Percentiles rank a stretch among this genome's conserved stretches.
phyloP scores from a whole-genome alignment of 2,113 vertebrate species.

The Chaenogobius annularis region DNA sequence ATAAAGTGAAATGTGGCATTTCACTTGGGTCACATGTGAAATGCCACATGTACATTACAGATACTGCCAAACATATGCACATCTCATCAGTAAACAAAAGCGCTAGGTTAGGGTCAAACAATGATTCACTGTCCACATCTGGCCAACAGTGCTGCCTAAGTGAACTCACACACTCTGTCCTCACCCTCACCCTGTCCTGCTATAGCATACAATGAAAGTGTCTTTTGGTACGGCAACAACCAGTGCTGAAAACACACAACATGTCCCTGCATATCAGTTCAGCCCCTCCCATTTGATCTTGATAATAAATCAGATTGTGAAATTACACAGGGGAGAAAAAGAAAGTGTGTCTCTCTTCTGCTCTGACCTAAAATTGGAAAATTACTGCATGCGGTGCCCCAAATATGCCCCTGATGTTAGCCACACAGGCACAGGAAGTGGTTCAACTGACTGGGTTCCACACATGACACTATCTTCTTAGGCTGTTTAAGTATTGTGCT shows the following conservation, averaged over 20 bases:
- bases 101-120: conserved; percentile 43
- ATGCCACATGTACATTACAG: too few relatives aligned
- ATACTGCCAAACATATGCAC: conserved; percentile 15
- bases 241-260: conserved; percentile 20
- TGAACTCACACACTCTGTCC: conserved; percentile 50
- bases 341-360: conserved; percentile 39
- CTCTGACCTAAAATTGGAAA: conserved; percentile 58
- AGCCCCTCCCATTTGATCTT: conserved; percentile 38
- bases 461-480: conserved; percentile 32
- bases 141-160: conserved; percentile 49
- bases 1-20: background rate
- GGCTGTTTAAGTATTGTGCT: conserved; percentile 30
- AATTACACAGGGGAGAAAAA: conserved; percentile 30
- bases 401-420: conserved; percentile 27
- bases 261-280: conserved; percentile 33
- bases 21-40: conserved; percentile 1
- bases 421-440: conserved; percentile 62
- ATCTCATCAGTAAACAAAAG: conserved; percentile 25
- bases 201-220: conserved; percentile 37
- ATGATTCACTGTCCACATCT: conserved; percentile 70
- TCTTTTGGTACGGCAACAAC: conserved; percentile 38
- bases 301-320: conserved; percentile 49
- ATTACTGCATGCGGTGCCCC: conserved; percentile 43
- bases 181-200: conserved; percentile 48
- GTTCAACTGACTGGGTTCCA: conserved; percentile 51